These are phyloP conservation scores for Decapterus maruadsi DNA, from an alignment of 2,797 vertebrate genomes.

Conservation along the genomic window DNA sequence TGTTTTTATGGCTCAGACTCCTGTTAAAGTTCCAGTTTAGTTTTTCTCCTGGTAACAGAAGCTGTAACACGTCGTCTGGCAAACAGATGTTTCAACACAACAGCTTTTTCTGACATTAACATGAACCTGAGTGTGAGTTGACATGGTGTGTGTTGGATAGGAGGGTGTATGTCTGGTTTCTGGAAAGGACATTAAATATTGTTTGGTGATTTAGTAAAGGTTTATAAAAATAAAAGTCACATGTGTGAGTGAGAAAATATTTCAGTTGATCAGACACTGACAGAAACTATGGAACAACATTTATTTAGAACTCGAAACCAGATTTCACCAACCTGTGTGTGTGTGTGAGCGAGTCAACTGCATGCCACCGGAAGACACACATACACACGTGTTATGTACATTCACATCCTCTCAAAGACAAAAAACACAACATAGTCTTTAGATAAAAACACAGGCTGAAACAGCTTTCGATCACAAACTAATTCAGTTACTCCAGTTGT, in stretches of 20 bases:
- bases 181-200: neutral
- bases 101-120: neutral
- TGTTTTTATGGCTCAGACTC: neutral
- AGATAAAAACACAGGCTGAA: too few relatives aligned
- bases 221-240: neutral
- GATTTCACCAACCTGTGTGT: neutral
- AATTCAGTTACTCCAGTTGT: neutral
- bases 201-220: neutral
- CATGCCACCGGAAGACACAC: constrained; percentile 37
- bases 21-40: neutral
- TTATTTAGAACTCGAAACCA: neutral
- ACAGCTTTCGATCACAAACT: neutral
- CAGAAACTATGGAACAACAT: neutral
- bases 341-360: constrained; percentile 46
- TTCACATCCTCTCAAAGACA: neutral
- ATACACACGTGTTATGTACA: constrained; percentile 8
- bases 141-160: neutral
- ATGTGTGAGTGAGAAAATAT: neutral
- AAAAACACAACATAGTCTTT: too few relatives aligned
- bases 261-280: neutral
- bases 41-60: neutral
- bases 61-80: constrained; percentile 9
- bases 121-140: neutral
- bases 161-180: neutral
- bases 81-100: constrained; percentile 49